Conservation (phyloP, 2,888 invertebrate species). For the Protodeltote pygarga region DNA sequence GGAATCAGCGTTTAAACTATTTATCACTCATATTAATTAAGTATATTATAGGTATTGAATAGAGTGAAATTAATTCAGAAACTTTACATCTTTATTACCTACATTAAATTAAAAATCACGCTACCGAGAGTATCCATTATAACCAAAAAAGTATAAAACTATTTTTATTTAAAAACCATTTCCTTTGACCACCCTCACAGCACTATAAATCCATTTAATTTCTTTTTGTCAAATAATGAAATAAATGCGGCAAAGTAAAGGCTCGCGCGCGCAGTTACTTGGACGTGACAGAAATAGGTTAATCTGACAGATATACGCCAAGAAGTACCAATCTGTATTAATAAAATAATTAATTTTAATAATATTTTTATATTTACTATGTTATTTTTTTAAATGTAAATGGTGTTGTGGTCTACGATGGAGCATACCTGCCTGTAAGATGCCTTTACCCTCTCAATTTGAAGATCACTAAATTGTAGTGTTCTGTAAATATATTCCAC, state of each 20-base stretch:
- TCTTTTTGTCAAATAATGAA: conserved; percentile 35
- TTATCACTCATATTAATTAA: no score
- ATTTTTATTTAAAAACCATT: conserved; percentile 7
- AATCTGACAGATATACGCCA: neutral
- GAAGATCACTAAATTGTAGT: no score
- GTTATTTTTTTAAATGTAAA: no score
- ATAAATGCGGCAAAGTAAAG: conserved; percentile 35
- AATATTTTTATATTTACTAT: neutral
- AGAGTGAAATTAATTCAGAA: no score
- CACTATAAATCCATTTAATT: conserved; percentile 25
- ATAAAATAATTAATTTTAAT: neutral
- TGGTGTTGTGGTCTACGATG: no score
- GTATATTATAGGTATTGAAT: no score
- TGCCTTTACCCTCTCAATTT: no score
- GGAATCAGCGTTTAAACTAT: no score
- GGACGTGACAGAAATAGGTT: conserved; percentile 9
- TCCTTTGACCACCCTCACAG: conserved; percentile 19
- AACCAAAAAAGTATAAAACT: conserved; percentile 6
- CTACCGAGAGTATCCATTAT: conserved; percentile 1
- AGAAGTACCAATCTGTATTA: conserved; percentile 7
- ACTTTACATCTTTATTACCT: neutral
- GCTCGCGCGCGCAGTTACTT: conserved; percentile 13
- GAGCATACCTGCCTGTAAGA: no score
- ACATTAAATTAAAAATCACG: neutral
- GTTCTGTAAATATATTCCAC: no score